Base-by-base conservation (phyloP, 23 tunicate species). In the Halocynthia aurantium region DNA sequence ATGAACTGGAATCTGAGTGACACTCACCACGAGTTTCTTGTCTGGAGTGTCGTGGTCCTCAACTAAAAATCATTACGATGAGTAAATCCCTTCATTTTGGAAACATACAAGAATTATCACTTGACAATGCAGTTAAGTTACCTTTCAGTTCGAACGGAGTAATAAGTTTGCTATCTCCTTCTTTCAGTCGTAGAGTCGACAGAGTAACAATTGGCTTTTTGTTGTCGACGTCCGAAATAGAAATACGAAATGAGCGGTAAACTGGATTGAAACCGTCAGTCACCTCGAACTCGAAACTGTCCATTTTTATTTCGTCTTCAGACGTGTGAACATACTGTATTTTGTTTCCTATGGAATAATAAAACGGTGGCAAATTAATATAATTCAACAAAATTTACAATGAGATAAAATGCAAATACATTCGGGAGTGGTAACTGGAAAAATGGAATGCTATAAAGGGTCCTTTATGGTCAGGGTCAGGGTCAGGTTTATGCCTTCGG, bases 181-280 rank as follows among this genome's bases (percentile, higher is more conserved):
- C 99, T 71, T 94, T 94, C 22, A 88, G 69, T 68, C 91, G 86
- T 10, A 94, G 71, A 15, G 77, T 70, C 7, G 73, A 74, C 58
- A 94, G 77, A 55, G 85, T 81, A 7, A 94, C 99, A 51, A 94
- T 87, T 53, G 99, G 99, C 65, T 84, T 82, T 67, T 94, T 94
- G 82, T 94, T 94, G 84, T 94, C 99, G 15, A 94, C 94, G 69
- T 88, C 95, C 31, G 94, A 84, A n/a, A 94, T 94, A 73, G 94
- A 88, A 7, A 94, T 76, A 8, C 99, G 87, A 85, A 94, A 94
- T 19, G 99, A 88, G 7, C 99, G 81, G 66, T 88, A 94, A 52
- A 94, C 99, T 53, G 99, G 90, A 87, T 94, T 94, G 67, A 73
- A 84, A 18, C 99, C 99, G 57, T 94, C 99, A 49, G 99, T 94